A percentile compares a stretch with the other conserved stretches of the same genome.
Evolutionary conservation across 2,888 invertebrate species (phyloP).

Genomic region (Dromius quadrimaculatus): DNA sequence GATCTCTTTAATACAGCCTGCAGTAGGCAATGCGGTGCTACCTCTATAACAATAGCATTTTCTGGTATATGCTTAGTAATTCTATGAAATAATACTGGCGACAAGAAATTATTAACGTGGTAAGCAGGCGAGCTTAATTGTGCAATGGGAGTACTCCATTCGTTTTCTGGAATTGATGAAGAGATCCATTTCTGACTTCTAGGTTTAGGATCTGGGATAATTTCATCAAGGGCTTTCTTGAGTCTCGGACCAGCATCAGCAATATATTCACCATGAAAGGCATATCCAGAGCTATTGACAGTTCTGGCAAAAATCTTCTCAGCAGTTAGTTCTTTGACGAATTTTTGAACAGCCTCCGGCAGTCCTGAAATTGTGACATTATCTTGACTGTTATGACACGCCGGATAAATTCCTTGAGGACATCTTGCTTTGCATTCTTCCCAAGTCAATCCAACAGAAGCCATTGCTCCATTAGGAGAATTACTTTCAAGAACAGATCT

Average conservation of each 20-base stretch:
- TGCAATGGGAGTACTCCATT: constrained; percentile 84
- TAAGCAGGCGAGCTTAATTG: constrained; percentile 90
- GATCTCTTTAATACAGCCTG: constrained; percentile 94
- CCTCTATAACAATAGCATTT: constrained; percentile 90
- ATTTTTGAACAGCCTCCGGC: constrained; percentile 74
- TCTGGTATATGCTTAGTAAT: constrained; percentile 86
- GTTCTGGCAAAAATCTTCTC: constrained; percentile 86
- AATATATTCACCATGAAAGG: constrained; percentile 96
- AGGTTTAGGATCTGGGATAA: constrained; percentile 84
- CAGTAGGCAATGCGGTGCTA: constrained; percentile 94
- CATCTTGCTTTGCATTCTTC: constrained; percentile 80
- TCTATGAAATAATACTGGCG: constrained; percentile 93
- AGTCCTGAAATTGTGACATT: constrained; percentile 96
- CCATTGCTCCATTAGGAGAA: constrained; percentile 86
- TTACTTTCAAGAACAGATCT: constrained; percentile 83
- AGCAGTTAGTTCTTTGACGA: constrained; percentile 77
- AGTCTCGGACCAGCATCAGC: constrained; percentile 87
- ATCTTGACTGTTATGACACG: constrained; percentile 95
- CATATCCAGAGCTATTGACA: constrained; percentile 89
- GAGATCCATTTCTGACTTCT: constrained; percentile 91
- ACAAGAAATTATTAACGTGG: constrained; percentile 95
- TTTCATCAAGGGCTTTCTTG: constrained; percentile 80
- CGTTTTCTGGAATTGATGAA: constrained; percentile 88
- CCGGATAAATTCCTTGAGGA: constrained; percentile 84
- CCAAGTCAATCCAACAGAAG: constrained; percentile 92